Percentiles rank a stretch among this genome's conserved stretches.
These are phyloP conservation scores for Clepsis dumicolana DNA, from an alignment of 2,888 invertebrate species.

Conservation along the genomic window DNA sequence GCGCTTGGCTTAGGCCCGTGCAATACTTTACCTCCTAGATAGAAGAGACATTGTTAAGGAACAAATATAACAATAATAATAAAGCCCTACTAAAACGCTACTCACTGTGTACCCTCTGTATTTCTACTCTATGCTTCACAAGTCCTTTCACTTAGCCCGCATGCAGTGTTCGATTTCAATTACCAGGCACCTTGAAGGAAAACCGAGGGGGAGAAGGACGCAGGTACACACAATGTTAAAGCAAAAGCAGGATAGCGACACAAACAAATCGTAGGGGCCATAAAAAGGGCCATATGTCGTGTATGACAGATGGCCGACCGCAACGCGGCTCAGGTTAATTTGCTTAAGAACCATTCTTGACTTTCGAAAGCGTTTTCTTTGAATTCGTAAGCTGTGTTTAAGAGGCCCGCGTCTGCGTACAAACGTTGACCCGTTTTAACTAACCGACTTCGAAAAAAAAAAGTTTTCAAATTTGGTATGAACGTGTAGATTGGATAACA, in stretches of 20 bases:
- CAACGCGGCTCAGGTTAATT: conserved; percentile 63
- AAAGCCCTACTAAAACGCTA: not conserved
- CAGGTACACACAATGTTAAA: conserved; percentile 27
- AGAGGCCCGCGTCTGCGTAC: not conserved
- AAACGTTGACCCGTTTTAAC: not conserved
- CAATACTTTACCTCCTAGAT: too few relatives aligned
- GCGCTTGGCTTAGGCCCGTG: too few relatives aligned
- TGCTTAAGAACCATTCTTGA: conserved; percentile 50
- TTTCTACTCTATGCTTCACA: conserved; percentile 65
- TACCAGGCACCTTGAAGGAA: conserved; percentile 78
- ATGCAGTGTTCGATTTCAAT: conserved; percentile 83
- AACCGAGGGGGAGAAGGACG: conserved; percentile 64
- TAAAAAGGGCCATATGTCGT: conserved; percentile 79
- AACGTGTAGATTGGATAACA: too few relatives aligned
- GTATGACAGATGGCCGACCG: conserved; percentile 78
- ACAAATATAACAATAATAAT: too few relatives aligned
- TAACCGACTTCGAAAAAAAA: too few relatives aligned
- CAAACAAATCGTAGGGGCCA: conserved; percentile 80
- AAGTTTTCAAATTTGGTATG: too few relatives aligned
- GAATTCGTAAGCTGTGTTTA: conserved; percentile 24
- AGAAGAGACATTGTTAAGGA: too few relatives aligned
- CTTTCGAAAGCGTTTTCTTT: conserved; percentile 39
- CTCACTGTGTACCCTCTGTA: conserved; percentile 9
- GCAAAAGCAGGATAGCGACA: conserved; percentile 61
- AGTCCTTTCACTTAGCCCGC: conserved; percentile 83